phyloP scores from a whole-genome alignment of 1,140 invertebrate genomes.

The Adelges cooleyi region DNA sequence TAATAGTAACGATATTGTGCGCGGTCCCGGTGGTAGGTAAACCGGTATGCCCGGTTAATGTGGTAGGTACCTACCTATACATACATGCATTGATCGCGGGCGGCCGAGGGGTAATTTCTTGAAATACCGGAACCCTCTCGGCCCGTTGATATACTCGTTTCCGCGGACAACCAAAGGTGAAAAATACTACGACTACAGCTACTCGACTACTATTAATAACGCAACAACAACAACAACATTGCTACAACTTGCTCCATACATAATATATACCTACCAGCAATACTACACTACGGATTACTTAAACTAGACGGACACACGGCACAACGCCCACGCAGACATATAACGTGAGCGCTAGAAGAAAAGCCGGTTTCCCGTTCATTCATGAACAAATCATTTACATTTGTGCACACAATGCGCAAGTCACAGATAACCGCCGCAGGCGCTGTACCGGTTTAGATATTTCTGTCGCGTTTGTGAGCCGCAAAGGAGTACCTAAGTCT shows the following conservation, averaged over 20 bases:
- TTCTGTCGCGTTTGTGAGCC: too few species aligned
- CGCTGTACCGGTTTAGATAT: too few species aligned
- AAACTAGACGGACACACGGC: not conserved
- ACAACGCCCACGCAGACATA: constrained; percentile 12
- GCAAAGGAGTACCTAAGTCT: too few species aligned
- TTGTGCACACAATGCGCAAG: too few species aligned
- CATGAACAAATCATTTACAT: not conserved
- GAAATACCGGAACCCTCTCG: constrained; percentile 20
- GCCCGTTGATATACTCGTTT: constrained; percentile 7
- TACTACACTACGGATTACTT: not conserved
- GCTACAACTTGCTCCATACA: not conserved
- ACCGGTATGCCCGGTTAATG: not conserved
- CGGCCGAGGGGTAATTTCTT: constrained; percentile 27
- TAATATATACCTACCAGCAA: not conserved
- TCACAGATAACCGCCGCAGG: too few species aligned
- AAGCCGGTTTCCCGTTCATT: constrained; percentile 13
- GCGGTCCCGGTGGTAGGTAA: not conserved
- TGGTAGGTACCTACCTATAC: not conserved
- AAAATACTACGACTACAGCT: constrained; percentile 15
- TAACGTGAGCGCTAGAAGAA: too few species aligned
- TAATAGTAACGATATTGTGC: not conserved
- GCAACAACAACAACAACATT: not conserved
- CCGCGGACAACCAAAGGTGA: not conserved
- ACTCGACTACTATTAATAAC: not conserved
- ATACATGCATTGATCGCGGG: not conserved